phyloP scores from a whole-genome alignment of 2,888 invertebrate genomes.

The Melipona beecheii region DNA sequence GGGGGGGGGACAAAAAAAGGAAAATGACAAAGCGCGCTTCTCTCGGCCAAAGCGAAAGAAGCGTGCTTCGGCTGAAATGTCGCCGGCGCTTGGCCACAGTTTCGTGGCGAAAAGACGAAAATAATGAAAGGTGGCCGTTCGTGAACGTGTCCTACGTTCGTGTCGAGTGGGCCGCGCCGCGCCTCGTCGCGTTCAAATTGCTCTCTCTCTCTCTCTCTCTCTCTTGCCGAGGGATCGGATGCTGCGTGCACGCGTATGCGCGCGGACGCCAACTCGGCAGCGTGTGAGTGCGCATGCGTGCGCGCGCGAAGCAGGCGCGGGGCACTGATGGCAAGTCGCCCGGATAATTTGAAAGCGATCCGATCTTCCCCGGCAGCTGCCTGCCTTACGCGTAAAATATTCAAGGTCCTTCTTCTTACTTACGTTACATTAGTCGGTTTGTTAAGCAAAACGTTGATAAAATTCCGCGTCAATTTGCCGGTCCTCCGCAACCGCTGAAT shows the following conservation, averaged over 20 bases:
- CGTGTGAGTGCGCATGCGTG: slow-evolving; percentile 36
- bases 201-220: slow-evolving; percentile 59
- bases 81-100: slow-evolving; percentile 39
- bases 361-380: slow-evolving; percentile 82
- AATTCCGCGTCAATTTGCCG: slow-evolving; percentile 41
- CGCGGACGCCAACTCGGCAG: not conserved
- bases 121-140: slow-evolving; percentile 69
- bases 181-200: slow-evolving; percentile 18
- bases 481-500: not conserved
- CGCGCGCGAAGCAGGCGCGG: slow-evolving; percentile 57
- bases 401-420: slow-evolving; percentile 70
- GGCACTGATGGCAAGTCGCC: slow-evolving; percentile 81
- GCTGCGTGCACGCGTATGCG: slow-evolving; percentile 18
- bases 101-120: slow-evolving; percentile 68
- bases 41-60: not conserved
- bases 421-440: slow-evolving; percentile 72
- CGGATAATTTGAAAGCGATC: slow-evolving; percentile 84
- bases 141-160: slow-evolving; percentile 27
- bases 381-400: slow-evolving; percentile 84
- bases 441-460: slow-evolving; percentile 73
- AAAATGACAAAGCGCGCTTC: slow-evolving; percentile 9
- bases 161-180: not conserved
- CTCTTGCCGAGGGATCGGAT: slow-evolving; percentile 43
- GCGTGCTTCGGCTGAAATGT: slow-evolving; percentile 33
- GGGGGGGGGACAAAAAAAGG: not conserved